Base-by-base conservation (phyloP, 2,888 invertebrate genomes). In the Charanyca ferruginea region DNA sequence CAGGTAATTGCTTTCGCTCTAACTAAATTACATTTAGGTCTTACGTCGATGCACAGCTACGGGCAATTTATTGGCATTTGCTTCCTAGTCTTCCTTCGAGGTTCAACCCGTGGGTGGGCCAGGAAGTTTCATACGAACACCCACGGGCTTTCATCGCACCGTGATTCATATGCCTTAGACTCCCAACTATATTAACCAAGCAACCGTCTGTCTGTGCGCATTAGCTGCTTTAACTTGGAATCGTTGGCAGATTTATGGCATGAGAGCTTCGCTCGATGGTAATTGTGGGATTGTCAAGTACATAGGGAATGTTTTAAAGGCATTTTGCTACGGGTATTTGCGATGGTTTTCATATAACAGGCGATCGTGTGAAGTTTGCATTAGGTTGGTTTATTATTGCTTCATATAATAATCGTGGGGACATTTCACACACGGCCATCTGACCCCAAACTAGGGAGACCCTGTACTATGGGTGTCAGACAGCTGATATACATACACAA, bases 111-210 rank as follows among this genome's bases (percentile, higher is more conserved):
- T 94, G 93, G 94, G 94, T 92, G 93, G 92, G 89, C 91, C 89
- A 91, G 94, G 94, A 94, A 94, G 91, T 90, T 83, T 86, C 85
- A 83, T 79, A 80, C 78, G 83, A 81, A 87, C 93, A 90, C 95
- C 94, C 93, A 95, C 94, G 83, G 83, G 83, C 90, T 90, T 92
- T 94, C 94, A 93, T 91, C 93, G 90, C 80, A 60, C 75, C 71
- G 80, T 94, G 94, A 95, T 93, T 94, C 93, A 94, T 92, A 87
- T 83, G 84, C 84, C 57, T 66, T 63, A 65, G 73, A 77, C 82
- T 81, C 79, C 32, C 77, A 81, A 79, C 81, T 85, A 81, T 83
- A 84, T 85, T 85, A 84, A 80, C 80, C 73, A 78, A 66, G 71
- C 72, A 70, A 79, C 80, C 77, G 69, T 83, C 83, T 85, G 85